Conservation (phyloP, 2,797 vertebrate species). For the Rhabdomys pumilio region DNA sequence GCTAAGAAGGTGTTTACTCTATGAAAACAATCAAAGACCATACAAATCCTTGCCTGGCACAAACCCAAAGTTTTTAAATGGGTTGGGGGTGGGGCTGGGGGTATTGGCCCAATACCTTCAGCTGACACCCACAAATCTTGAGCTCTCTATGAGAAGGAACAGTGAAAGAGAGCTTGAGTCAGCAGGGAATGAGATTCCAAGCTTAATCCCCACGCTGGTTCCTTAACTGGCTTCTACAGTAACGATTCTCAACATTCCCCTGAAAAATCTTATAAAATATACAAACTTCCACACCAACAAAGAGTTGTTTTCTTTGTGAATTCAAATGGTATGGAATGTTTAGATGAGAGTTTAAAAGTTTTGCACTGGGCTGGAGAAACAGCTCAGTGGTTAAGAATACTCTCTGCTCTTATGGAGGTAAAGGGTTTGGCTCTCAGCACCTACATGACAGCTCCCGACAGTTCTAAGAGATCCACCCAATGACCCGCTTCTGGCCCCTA, state of each 20-base stretch:
- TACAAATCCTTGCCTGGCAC: constrained; percentile 72
- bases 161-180: constrained; percentile 73
- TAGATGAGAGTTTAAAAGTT: not conserved
- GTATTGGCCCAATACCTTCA: constrained; percentile 66
- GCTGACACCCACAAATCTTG: constrained; percentile 72
- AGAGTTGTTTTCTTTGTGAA: constrained; percentile 16
- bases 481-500: not conserved
- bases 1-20: constrained; percentile 52
- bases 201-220: constrained; percentile 57
- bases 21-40: constrained; percentile 72
- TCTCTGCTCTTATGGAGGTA: not conserved
- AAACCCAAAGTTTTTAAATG: constrained; percentile 72
- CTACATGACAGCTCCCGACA: too few relatives aligned
- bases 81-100: constrained; percentile 55
- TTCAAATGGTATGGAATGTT: constrained; percentile 2
- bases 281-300: not conserved
- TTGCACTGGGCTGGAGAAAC: not conserved
- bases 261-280: constrained; percentile 30
- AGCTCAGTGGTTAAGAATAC: not conserved
- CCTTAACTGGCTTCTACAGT: constrained; percentile 22
- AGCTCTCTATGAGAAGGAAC: constrained; percentile 66
- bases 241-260: constrained; percentile 44
- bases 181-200: constrained; percentile 69
- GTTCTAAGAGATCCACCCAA: not conserved
- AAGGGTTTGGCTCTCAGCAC: not conserved